Percentiles rank a stretch among this genome's conserved stretches.
These are phyloP conservation scores for Plemyria rubiginata DNA, from an alignment of 2,888 invertebrate genomes.

Conservation along the genomic window DNA sequence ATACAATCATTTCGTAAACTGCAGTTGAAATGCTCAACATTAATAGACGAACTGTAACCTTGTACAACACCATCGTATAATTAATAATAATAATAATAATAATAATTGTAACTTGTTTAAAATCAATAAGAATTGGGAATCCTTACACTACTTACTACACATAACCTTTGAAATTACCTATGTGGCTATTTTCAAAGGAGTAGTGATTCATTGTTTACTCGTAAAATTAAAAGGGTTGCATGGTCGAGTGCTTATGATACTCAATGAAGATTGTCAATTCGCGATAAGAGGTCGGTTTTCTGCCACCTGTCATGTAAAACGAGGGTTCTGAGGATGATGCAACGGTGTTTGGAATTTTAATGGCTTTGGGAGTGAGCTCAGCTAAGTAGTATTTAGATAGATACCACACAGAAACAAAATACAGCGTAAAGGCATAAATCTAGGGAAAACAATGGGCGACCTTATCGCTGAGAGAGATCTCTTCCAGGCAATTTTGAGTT, in stretches of 20 bases:
- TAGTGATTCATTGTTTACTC: constrained; percentile 25
- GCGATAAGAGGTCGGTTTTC: constrained; percentile 13
- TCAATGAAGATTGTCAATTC: constrained; percentile 23
- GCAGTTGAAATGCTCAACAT: constrained; percentile 4
- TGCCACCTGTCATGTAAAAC: constrained; percentile 9
- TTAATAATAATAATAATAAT: no score
- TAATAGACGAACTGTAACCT: constrained; percentile 6
- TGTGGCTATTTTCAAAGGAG: neutral
- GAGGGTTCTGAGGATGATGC: constrained; percentile 2
- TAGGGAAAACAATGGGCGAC: no score
- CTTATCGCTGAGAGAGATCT: no score
- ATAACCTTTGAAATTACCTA: neutral
- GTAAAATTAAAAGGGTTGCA: constrained; percentile 23
- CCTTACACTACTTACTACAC: neutral
- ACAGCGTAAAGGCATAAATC: no score
- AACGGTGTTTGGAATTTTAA: neutral
- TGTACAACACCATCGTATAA: neutral
- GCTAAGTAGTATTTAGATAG: no score
- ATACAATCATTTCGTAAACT: neutral
- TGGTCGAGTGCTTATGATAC: neutral
- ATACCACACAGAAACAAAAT: no score
- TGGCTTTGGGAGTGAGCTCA: neutral
- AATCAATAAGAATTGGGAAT: neutral
- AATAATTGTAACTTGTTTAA: neutral
- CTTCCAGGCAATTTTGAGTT: no score